Base-by-base conservation (phyloP, 2,113 vertebrate genomes). In the Lota lota region DNA sequence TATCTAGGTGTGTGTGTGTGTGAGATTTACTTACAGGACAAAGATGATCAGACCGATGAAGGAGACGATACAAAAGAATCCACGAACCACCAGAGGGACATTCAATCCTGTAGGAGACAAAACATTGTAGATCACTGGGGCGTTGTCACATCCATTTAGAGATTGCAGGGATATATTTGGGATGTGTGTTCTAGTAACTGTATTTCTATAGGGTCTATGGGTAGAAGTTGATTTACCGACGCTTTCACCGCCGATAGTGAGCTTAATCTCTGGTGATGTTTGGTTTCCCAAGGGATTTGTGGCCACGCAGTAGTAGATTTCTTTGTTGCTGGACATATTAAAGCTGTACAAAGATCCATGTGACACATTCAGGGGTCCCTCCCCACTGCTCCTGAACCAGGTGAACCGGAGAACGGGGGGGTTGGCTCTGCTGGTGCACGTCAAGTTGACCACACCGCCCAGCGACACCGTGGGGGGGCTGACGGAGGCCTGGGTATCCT, bases 371-470 rank as follows among this genome's bases (percentile, higher is more conserved):
- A 33, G 6, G 36, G 11, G 0, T 68, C 68, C 59, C n/a, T 54
- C 6, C 19, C 15, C 12, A 15, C 28, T 64, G 17, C 1, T 67
- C 74, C n/a, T 79, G 70, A 81, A 83, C 83, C 83, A 88, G 74
- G 51, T 71, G 76, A 80, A 86, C 64, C 12, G 20, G 18, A 20
- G 66, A 58, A 82, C 64, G 5, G 80, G 68, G 70, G 86, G 84
- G 0, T 76, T 82, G 61, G 82, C 82, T 68, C 68, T 79, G 72
- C 80, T 81, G 72, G 66, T 75, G 77, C 83, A 88, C 74, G 22
- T 82, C 74, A 88, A 68, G 20, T 70, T 84, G 67, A 87, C 77
- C n/a, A 4, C 4, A 40, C 50, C 24, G 3, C 75, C 85, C 22
- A 67, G 69, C 16, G 5, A 54, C 71, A 76, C 62, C 75, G 75